Percentiles rank a stretch among this genome's conserved stretches.
These are phyloP conservation scores for Bradypus variegatus DNA, from an alignment of 2,797 vertebrate species.

Conservation along the genomic window DNA sequence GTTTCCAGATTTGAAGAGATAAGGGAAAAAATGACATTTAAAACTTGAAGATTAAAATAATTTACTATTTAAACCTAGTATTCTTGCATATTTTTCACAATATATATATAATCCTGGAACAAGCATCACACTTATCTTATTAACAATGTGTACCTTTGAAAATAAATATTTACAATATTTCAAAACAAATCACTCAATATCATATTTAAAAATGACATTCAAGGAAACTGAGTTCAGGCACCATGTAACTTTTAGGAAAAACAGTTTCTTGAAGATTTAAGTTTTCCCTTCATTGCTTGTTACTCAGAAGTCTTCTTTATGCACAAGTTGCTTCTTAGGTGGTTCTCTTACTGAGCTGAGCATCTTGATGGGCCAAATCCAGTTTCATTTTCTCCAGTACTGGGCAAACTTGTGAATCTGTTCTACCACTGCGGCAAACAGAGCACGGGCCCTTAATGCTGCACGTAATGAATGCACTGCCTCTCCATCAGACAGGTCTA, in stretches of 20 bases:
- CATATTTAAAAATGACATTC: conserved; percentile 17
- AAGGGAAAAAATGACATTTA: background rate
- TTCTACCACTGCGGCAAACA: no score
- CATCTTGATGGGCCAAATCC: background rate
- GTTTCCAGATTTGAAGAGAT: background rate
- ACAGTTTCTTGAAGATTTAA: background rate
- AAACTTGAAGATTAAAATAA: background rate
- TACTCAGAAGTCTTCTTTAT: conserved; percentile 24
- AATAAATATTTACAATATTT: conserved; percentile 35
- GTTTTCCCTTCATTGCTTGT: conserved; percentile 24
- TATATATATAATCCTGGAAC: conserved; percentile 32
- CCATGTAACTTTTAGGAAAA: background rate
- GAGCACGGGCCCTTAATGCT: no score
- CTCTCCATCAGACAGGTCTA: no score
- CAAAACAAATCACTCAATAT: conserved; percentile 26
- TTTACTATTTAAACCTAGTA: conserved; percentile 33
- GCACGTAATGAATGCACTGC: no score
- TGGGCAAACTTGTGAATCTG: no score
- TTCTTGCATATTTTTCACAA: background rate
- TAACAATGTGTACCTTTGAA: conserved; percentile 48
- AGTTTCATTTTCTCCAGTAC: no score
- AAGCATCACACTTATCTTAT: conserved; percentile 17
- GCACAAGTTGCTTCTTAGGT: background rate
- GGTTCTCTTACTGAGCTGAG: background rate
- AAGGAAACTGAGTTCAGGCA: conserved; percentile 18